phyloP scores from a whole-genome alignment of 2,113 vertebrate species.

The Melanerpes aurifrons region DNA sequence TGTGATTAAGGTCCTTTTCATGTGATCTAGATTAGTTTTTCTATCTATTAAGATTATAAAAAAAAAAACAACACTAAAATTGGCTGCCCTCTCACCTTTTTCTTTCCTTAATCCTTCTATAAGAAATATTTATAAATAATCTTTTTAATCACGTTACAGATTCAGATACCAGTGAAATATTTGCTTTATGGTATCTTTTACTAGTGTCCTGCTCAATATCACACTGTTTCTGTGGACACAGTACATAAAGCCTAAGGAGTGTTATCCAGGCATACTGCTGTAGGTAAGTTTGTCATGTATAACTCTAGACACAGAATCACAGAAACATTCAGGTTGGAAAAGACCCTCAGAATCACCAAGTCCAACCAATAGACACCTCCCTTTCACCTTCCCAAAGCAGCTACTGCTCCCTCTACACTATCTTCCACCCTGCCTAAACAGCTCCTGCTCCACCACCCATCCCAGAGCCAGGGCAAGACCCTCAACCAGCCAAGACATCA shows the following conservation, averaged over 20 bases:
- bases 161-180: not conserved
- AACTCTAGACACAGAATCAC: not conserved
- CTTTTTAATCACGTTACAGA: not conserved
- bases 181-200: not conserved
- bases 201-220: not conserved
- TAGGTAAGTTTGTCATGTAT: constrained; percentile 20
- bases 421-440: too few species aligned
- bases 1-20: not conserved
- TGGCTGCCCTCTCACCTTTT: accelerated
- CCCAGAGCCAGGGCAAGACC: too few species aligned
- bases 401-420: too few species aligned
- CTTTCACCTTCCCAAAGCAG: too few species aligned
- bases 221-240: not conserved
- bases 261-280: not conserved
- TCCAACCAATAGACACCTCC: too few species aligned
- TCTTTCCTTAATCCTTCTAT: not conserved
- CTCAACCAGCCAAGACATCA: too few species aligned
- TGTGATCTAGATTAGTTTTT: not conserved
- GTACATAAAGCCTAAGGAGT: not conserved
- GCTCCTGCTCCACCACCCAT: too few species aligned
- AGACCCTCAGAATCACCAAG: too few species aligned
- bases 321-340: too few species aligned
- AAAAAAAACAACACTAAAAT: not conserved
- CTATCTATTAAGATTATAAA: not conserved
- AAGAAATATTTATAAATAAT: not conserved